phyloP scores from a whole-genome alignment of 2,888 invertebrate genomes.

The Acleris cristana region DNA sequence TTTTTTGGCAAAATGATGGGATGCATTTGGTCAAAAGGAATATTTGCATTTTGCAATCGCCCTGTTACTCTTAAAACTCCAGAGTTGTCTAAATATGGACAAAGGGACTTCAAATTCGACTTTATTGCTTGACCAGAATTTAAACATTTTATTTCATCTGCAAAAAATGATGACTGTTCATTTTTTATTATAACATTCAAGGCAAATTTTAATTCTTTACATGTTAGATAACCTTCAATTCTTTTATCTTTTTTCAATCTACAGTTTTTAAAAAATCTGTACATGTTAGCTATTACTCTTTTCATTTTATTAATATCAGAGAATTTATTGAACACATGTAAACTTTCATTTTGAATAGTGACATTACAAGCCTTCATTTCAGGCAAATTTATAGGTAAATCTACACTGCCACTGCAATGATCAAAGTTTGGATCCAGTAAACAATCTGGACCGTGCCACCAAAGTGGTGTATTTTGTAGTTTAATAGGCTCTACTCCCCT shows the following conservation, averaged over 20 bases:
- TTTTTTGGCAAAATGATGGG: too few relatives aligned
- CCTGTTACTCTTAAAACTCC: conserved; percentile 2
- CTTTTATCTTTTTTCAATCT: not conserved
- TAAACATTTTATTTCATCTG: not conserved
- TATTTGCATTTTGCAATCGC: too few relatives aligned
- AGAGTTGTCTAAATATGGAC: conserved; percentile 2
- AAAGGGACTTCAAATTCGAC: not conserved
- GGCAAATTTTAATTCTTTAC: not conserved
- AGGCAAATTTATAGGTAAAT: not conserved
- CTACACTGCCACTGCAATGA: not conserved
- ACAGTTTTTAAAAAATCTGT: conserved; percentile 1
- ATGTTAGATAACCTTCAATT: not conserved
- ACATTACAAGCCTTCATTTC: not conserved
- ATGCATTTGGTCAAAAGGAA: too few relatives aligned
- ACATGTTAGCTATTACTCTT: conserved; percentile 1
- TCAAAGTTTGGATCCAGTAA: not conserved
- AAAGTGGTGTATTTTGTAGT: not conserved
- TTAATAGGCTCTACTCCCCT: conserved; percentile 1
- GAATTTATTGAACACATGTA: conserved; percentile 2
- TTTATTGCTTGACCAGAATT: not conserved
- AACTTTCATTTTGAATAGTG: not conserved
- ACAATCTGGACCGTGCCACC: not conserved
- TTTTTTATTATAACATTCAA: not conserved
- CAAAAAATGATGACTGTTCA: not conserved
- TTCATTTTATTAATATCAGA: conserved; percentile 6